A percentile compares a stretch with the other conserved stretches of the same genome.
Conservation (phyloP, 2,888 invertebrate genomes). For the Aromia moschata region DNA sequence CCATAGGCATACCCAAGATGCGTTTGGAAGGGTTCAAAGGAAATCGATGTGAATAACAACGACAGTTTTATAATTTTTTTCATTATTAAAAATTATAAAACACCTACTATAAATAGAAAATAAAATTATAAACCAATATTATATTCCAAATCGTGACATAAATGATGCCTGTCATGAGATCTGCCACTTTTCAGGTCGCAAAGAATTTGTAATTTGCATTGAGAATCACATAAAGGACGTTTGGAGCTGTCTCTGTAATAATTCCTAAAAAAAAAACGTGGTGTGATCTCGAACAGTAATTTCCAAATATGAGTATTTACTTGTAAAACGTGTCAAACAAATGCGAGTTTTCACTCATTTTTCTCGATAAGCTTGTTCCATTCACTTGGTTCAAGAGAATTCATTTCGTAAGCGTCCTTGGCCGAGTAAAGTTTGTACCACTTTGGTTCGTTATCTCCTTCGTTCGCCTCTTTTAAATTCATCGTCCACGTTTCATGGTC, state of each 20-base stretch:
- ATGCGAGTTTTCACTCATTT: constrained; percentile 83
- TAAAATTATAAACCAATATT: constrained; percentile 18
- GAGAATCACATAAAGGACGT: constrained; percentile 79
- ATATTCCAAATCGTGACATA: constrained; percentile 79
- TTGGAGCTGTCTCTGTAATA: constrained; percentile 90
- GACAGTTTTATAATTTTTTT: too few relatives aligned
- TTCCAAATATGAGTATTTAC: too few relatives aligned
- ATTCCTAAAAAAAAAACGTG: constrained; percentile 69
- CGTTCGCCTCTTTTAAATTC: constrained; percentile 91
- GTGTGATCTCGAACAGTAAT: too few relatives aligned
- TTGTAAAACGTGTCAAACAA: constrained; percentile 88
- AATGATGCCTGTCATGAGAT: constrained; percentile 81
- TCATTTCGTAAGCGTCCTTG: constrained; percentile 82
- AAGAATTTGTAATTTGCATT: constrained; percentile 83
- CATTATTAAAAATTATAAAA: background rate
- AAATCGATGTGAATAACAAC: background rate
- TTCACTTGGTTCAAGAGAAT: constrained; percentile 83
- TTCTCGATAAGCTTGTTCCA: constrained; percentile 90
- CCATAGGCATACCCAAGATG: background rate
- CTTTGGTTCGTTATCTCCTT: constrained; percentile 74
- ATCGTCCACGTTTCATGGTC: constrained; percentile 97
- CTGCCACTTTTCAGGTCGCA: constrained; percentile 88
- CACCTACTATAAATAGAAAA: background rate
- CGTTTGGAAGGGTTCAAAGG: background rate
- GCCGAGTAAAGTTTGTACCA: constrained; percentile 91